These are phyloP conservation scores for Leptinotarsa peninsularis DNA, from an alignment of 2,888 invertebrate species.

Conservation along the genomic window DNA sequence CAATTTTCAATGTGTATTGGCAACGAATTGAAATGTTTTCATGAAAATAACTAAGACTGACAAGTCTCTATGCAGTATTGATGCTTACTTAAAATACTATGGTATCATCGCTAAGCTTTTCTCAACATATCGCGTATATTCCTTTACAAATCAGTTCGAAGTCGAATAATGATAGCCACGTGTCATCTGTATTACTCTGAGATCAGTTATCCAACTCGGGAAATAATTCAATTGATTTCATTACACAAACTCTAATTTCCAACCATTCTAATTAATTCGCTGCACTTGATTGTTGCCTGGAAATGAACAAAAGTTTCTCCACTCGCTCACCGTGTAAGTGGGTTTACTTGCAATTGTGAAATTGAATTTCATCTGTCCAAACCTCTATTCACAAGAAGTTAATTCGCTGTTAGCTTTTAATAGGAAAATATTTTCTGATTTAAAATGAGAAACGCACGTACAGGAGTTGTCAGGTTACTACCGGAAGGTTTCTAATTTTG, in stretches of 20 bases:
- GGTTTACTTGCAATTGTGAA: conserved; percentile 13
- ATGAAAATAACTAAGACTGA: no score
- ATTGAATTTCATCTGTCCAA: conserved; percentile 25
- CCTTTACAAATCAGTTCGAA: no score
- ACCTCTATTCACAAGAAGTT: conserved; percentile 31
- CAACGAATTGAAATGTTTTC: no score
- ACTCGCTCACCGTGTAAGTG: not conserved
- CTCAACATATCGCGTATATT: no score
- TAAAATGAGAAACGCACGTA: conserved; percentile 33
- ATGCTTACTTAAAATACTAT: no score
- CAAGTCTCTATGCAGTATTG: no score
- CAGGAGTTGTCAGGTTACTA: conserved; percentile 39
- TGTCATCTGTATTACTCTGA: no score
- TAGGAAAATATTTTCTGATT: conserved; percentile 34
- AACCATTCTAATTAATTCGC: not conserved
- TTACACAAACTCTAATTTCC: not conserved
- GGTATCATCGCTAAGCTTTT: no score
- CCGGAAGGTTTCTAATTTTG: conserved; percentile 41
- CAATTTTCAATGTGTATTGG: no score
- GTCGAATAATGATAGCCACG: no score
- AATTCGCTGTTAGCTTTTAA: conserved; percentile 25
- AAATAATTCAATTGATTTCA: not conserved
- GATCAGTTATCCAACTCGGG: not conserved
- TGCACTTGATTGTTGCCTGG: conserved; percentile 6
- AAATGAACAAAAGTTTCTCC: not conserved